Percentiles rank a stretch among this genome's conserved stretches.
Conservation (phyloP, 35 echinoderm and acorn worm genomes). For the Ophiothrix spiculata region DNA sequence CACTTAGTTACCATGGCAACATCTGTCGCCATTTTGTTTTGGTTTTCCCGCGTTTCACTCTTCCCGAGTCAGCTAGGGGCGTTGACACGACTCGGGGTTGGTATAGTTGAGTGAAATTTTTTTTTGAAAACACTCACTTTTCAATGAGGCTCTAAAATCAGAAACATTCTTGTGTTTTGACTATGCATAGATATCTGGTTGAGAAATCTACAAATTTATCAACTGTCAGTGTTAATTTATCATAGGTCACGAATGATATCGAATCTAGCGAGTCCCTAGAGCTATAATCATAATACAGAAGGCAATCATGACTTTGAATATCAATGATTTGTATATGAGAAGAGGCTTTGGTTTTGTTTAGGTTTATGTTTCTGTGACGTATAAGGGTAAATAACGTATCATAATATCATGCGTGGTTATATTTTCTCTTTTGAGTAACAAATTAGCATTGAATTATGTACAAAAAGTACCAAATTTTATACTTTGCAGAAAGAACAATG, state of each 20-base stretch:
- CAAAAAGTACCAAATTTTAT: too few relatives aligned
- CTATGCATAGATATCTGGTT: neutral
- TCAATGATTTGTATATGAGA: neutral
- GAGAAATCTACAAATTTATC: slow-evolving; percentile 10
- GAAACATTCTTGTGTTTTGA: slow-evolving; percentile 6
- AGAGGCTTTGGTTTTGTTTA: neutral
- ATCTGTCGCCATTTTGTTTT: neutral
- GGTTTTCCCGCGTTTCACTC: neutral
- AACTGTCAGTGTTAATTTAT: neutral
- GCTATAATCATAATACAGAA: slow-evolving; percentile 1
- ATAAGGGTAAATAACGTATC: too few relatives aligned
- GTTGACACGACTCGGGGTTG: neutral
- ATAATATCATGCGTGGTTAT: too few relatives aligned
- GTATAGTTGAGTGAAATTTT: neutral
- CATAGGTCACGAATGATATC: slow-evolving; percentile 11
- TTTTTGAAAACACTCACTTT: neutral
- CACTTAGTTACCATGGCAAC: slow-evolving; percentile 4
- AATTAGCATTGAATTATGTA: too few relatives aligned
- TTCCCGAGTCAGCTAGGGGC: neutral
- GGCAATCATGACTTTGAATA: neutral
- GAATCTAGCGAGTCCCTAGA: neutral
- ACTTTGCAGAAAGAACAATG: too few relatives aligned
- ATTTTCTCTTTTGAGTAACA: too few relatives aligned
- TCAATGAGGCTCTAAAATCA: neutral
- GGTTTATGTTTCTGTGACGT: slow-evolving; percentile 6